These are phyloP conservation scores for Lasaia peninsularis DNA, from an alignment of 1,140 invertebrate genomes.

Conservation along the genomic window DNA sequence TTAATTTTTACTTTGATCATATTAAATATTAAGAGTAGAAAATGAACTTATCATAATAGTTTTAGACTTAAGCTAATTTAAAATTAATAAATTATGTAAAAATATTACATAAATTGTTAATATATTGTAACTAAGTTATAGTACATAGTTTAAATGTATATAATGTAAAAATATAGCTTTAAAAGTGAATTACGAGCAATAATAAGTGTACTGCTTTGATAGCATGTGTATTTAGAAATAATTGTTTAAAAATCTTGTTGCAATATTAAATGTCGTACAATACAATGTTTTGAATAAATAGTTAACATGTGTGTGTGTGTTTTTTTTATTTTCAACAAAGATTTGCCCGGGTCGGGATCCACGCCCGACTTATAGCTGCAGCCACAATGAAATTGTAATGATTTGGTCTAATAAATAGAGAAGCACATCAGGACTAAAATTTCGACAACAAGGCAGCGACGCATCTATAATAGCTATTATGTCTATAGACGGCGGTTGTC, in stretches of 20 bases:
- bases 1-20: too few species aligned
- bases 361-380: too few species aligned
- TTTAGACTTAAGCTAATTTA: too few species aligned
- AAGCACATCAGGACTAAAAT: too few species aligned
- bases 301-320: constrained; percentile 15
- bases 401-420: too few species aligned
- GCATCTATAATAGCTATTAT: too few species aligned
- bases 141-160: constrained; percentile 23
- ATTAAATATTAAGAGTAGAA: too few species aligned
- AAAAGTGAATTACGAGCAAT: constrained; percentile 29
- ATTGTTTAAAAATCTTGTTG: constrained; percentile 34
- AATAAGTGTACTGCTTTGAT: constrained; percentile 25
- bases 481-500: too few species aligned
- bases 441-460: background rate
- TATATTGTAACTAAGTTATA: background rate
- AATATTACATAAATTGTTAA: background rate
- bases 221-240: constrained; percentile 20
- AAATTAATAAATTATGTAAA: too few species aligned
- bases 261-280: constrained; percentile 34
- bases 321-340: background rate
- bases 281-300: constrained; percentile 32
- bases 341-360: too few species aligned
- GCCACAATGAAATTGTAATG: too few species aligned
- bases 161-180: constrained; percentile 23
- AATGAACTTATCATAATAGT: background rate